Base-by-base conservation (phyloP, 1,140 invertebrate species). In the Pteromalus puparum region DNA sequence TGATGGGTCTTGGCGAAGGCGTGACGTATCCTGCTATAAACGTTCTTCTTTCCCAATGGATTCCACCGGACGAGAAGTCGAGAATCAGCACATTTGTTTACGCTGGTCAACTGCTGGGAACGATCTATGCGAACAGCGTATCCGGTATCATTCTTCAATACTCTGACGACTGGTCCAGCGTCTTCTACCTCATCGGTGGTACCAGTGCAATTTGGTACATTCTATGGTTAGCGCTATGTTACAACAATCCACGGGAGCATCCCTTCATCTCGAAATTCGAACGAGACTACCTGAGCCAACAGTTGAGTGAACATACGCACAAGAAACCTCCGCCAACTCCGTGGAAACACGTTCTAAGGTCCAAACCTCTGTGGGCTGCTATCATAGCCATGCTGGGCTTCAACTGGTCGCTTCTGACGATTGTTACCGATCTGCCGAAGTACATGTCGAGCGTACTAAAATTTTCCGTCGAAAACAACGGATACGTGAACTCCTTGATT, bases 251-350 rank as follows among this genome's bases (percentile, higher is more conserved):
- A 24, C 93, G 94, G n/a, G 92, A 94, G 24, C 97, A 98, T 94
- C 96, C 96, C 15, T 95, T 95, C 84, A 98, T 98, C 87, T 95
- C 95, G 30, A 94, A 96, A 30, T 92, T 94, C 48, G 97, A 98
- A 90, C 94, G 94, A 72, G 92, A 95, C 26, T 97, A 96, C 91
- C 94, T 98, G 7, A 91, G 94, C 38, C 92, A 94, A 86, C 15
- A 24, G 15, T 24, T 53, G 28, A 73, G 53, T 7, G 13, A 53
- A 18, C 2, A 30, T 26, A 7, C 1, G 26, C 70, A 73, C 30
- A 30, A 24, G 15, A 38, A 80, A 2, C 15, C 24, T 15, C 48
- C 72, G 7, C 21, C 70, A 15, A n/a, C 48, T 94, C 95, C 72
- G 91, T 87, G 75, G 79, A 21, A 21, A 9, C 86, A 65, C 24